Evolutionary conservation across 2,113 vertebrate species (phyloP).

Genomic region (Lampris megalopsis): DNA sequence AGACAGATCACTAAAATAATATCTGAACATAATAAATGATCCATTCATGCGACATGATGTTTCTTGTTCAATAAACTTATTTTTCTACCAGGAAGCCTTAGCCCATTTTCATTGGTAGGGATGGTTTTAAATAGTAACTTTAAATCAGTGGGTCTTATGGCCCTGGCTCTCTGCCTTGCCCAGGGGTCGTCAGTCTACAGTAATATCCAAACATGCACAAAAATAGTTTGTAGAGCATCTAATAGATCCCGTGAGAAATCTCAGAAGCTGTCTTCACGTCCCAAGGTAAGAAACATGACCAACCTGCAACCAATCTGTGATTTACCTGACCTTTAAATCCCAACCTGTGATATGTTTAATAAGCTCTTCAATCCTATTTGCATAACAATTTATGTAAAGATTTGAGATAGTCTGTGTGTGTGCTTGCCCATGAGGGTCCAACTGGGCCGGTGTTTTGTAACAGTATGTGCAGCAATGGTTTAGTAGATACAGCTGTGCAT

Average conservation of each 20-base stretch:
- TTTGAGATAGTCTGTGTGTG: too few species aligned
- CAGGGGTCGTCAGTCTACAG: too few species aligned
- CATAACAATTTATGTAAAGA: not conserved
- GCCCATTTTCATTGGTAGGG: constrained; percentile 68
- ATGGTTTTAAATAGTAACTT: not conserved
- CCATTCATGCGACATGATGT: constrained; percentile 77
- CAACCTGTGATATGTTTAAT: constrained; percentile 12
- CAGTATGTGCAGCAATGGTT: too few species aligned
- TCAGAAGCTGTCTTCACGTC: constrained; percentile 31
- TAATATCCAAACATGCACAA: not conserved
- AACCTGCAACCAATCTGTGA: not conserved
- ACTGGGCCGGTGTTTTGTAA: too few species aligned
- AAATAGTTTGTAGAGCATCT: constrained; percentile 8
- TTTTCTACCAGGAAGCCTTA: constrained; percentile 89
- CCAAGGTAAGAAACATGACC: constrained; percentile 72
- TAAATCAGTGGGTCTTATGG: not conserved
- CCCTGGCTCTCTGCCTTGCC: not conserved
- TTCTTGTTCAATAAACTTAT: constrained; percentile 91
- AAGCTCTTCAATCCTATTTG: not conserved
- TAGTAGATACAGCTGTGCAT: too few species aligned
- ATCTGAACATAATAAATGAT: constrained; percentile 75
- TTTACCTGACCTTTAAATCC: not conserved
- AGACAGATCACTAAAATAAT: constrained; percentile 46
- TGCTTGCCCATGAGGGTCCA: too few species aligned
- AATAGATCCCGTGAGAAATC: constrained; percentile 13